A percentile compares a stretch with the other conserved stretches of the same genome.
Evolutionary conservation across 2,113 vertebrate species (phyloP).

Genomic region (Danionella cerebrum): DNA sequence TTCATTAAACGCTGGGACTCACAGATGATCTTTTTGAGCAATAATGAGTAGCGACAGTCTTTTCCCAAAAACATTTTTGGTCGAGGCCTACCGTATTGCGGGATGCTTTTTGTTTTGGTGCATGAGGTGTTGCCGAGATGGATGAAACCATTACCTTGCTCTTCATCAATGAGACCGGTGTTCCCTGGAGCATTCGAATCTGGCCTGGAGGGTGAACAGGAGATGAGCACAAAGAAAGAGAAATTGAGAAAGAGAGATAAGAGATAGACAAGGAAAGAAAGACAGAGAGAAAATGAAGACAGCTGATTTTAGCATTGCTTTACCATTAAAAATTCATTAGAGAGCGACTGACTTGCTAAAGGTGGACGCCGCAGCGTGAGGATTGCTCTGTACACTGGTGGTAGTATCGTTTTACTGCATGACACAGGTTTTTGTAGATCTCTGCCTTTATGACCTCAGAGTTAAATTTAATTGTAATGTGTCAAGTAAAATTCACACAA

Average conservation of each 20-base stretch:
- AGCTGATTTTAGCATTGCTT: conserved; percentile 48
- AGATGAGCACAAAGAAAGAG: conserved; percentile 12
- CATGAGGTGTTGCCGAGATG: background rate
- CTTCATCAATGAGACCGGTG: conserved; percentile 38
- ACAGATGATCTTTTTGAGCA: conserved; percentile 35
- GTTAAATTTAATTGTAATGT: background rate
- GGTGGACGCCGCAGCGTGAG: conserved; percentile 41
- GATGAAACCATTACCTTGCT: conserved; percentile 41
- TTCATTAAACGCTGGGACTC: conserved; percentile 37
- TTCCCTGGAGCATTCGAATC: conserved; percentile 18
- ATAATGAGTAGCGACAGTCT: conserved; percentile 27
- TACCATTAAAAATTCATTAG: conserved; percentile 64
- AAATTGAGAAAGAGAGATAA: conserved; percentile 12
- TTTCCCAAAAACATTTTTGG: conserved; percentile 25
- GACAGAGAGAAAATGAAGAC: conserved; percentile 1
- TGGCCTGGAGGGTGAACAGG: conserved; percentile 35
- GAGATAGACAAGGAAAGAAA: conserved; percentile 2
- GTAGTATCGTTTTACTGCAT: no score
- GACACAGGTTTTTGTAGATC: no score
- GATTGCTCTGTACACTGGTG: no score
- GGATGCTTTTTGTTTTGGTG: background rate
- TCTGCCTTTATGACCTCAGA: no score
- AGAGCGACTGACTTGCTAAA: conserved; percentile 54
- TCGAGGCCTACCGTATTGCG: background rate
- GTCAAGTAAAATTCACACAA: background rate